Conservation (phyloP, 2,888 invertebrate genomes). For the Polia nebulosa region DNA sequence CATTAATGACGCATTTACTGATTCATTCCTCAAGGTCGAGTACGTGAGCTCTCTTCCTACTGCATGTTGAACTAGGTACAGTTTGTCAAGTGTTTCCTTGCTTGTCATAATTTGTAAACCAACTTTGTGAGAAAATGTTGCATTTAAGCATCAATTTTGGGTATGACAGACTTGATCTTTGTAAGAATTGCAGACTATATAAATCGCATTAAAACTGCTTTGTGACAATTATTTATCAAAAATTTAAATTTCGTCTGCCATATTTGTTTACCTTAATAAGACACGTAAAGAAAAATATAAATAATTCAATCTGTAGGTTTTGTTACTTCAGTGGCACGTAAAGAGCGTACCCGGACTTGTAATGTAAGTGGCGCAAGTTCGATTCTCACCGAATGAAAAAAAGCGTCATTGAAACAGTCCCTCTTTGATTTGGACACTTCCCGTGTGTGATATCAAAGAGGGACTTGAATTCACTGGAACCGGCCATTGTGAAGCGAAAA, state of each 20-base stretch:
- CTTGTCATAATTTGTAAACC: not conserved
- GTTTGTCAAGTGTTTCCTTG: not conserved
- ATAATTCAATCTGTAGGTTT: too few species aligned
- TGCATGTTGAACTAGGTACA: conserved; percentile 5
- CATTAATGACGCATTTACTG: conserved; percentile 48
- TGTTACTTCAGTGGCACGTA: too few species aligned
- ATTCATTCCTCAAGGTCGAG: conserved; percentile 55
- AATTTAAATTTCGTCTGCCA: too few species aligned
- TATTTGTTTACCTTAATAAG: too few species aligned
- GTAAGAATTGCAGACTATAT: not conserved
- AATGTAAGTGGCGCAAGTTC: too few species aligned
- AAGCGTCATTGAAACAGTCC: too few species aligned
- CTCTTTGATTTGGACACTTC: too few species aligned
- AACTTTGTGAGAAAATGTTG: not conserved
- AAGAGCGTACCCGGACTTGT: too few species aligned
- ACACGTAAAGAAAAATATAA: not conserved
- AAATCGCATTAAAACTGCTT: not conserved
- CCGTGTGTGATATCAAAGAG: not conserved
- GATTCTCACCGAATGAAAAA: too few species aligned
- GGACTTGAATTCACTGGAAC: not conserved
- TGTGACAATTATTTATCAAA: too few species aligned
- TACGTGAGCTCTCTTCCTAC: conserved; percentile 24
- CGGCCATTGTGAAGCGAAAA: conserved; percentile 15
- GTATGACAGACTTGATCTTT: not conserved
- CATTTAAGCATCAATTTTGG: not conserved